Base-by-base conservation (phyloP, 2,113 vertebrate species). In the Prunella fulvescens region DNA sequence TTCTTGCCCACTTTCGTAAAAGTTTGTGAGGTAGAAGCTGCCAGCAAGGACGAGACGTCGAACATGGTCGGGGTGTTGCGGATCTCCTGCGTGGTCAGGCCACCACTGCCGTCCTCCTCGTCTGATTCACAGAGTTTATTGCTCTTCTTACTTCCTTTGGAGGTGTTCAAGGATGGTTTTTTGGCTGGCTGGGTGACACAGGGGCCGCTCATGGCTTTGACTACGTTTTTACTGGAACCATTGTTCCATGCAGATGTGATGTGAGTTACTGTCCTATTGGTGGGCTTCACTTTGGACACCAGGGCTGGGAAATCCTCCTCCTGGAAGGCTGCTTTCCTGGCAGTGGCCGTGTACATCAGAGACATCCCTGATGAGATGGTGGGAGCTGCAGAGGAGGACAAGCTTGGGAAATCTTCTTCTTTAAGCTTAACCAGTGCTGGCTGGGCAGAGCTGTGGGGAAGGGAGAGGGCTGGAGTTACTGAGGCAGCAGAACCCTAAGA, bases 231-330 rank as follows among this genome's bases (percentile, higher is more conserved):
- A 60, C 93, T 90, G 69, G 98, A 95, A 20, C 97, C 79, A 1
- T 97, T 98, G 67, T 97, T 98, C 99, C 99, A 99, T 0, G 99
- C 99, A 6, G 99, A 99, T 3, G 96, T 96, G 54, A 98, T 93
- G 80, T 97, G 97, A 2, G 98, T 96, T 4, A 98, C 51, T 4
- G 97, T 94, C 64, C 97, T 98, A 14, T 86, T 90, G 88, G 86
- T 93, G 22, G 98, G 98, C 60, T 93, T 98, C 31, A 98, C 97
- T 57, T 98, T 99, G 82, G 99, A 98, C 65, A 99, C 99, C 10
- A 99, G 97, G 24, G 99, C 99, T 2, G 99, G 99, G 84, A 99
- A 99, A 93, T 99, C 99, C 54, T 99, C 99, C 58, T 99, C 99
- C 14, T 99, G 99, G 93, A 99, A 99, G 45, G 98, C 97, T 1